Base-by-base conservation (phyloP, 2,797 vertebrate species). In the Sebastes itinus region DNA sequence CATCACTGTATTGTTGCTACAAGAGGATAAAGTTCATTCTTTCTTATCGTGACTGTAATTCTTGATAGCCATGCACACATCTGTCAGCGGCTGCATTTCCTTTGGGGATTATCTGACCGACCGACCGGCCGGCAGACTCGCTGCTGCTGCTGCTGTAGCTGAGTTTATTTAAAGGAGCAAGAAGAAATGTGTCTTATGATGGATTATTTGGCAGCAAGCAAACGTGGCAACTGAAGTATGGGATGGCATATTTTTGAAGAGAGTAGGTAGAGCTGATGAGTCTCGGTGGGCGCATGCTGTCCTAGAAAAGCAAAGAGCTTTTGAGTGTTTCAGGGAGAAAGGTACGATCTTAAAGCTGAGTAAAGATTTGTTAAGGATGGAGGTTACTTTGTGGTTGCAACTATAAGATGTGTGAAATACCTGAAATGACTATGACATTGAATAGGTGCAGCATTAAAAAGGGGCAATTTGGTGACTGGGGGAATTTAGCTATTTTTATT, bases 41-140 rank as follows among this genome's bases (percentile, higher is more conserved):
- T 89, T 85, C 85, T 87, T 90, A 90, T 92, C 80, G 64, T 25
- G 59, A 88, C 86, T 76, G 86, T 81, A 88, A 91, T 85, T 89
- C 90, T 82, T 67, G 85, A 84, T 82, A 86, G 83, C 85, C 13
- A 58, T 77, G 62, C 85, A 79, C 88, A 88, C 92, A 91, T 93
- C 92, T 94, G 92, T 89, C 90, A 80, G 86, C 32, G 18, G 75
- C 77, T 71, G 64, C 85, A 79, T 90, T 91, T 90, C 85, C 80
- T 82, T 3, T 59, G 76, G 81, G 88, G 87, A 91, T 92, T 92
- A 92, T 73, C 81, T 65, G 75, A 78, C 1, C 58, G 38, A 68
- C 2, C 60, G 27, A 68, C 2, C 59, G 42, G 68, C 77, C 56
- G 12, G 54, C 88, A 82, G 75, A 84, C 81, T 20, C 55, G 4